phyloP scores from a whole-genome alignment of 2,888 invertebrate genomes.

The Thysanoteuthis rhombus region DNA sequence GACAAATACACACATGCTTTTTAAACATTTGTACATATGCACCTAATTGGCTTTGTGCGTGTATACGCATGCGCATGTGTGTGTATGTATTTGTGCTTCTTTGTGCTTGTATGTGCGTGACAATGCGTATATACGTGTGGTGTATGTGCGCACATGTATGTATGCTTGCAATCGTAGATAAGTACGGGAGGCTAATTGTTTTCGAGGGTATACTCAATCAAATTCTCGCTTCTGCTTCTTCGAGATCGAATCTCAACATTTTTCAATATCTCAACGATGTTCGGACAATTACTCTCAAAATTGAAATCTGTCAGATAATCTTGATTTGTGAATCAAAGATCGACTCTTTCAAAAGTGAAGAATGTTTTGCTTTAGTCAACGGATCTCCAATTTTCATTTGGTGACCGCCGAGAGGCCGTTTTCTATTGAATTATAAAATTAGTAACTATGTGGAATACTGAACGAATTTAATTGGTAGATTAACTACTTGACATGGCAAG shows the following conservation, averaged over 20 bases:
- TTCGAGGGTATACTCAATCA: not conserved
- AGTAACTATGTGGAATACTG: too few relatives aligned
- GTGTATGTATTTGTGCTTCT: not conserved
- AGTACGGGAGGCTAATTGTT: not conserved
- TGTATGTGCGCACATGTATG: not conserved
- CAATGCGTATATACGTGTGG: not conserved
- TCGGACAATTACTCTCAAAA: not conserved
- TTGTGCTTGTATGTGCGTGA: not conserved
- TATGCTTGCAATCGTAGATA: not conserved
- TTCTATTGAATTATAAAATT: too few relatives aligned
- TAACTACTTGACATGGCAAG: too few relatives aligned
- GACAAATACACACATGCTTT: not conserved
- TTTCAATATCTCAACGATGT: not conserved
- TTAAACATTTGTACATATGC: not conserved
- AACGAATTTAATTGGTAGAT: too few relatives aligned
- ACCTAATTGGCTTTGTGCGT: not conserved
- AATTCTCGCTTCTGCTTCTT: not conserved
- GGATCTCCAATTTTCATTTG: not conserved
- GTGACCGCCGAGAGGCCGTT: too few relatives aligned
- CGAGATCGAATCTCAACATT: not conserved
- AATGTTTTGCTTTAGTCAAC: not conserved
- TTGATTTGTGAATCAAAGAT: not conserved
- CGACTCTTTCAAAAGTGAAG: not conserved
- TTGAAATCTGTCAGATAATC: not conserved
- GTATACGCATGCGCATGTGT: not conserved